phyloP scores from a whole-genome alignment of 2,113 vertebrate species.

The Anhinga rufa region DNA sequence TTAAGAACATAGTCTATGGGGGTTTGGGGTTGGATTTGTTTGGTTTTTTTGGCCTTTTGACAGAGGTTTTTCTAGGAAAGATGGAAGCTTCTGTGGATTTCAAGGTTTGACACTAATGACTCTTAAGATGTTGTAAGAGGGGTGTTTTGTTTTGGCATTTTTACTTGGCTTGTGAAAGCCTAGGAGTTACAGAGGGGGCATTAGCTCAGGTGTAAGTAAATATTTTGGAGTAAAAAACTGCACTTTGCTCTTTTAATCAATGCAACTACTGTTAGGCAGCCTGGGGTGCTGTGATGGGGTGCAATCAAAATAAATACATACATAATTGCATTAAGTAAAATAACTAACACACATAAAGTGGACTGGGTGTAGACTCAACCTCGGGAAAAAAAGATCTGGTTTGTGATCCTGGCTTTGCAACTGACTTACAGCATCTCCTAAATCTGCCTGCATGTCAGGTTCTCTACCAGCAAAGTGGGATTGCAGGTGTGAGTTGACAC shows the following conservation, averaged over 20 bases:
- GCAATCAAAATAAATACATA: constrained; percentile 22
- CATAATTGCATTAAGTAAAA: neutral
- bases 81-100: neutral
- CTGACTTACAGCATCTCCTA: neutral
- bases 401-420: neutral
- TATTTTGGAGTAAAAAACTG: neutral
- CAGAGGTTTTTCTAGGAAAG: neutral
- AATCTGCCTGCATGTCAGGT: neutral
- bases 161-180: neutral
- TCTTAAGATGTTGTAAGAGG: neutral
- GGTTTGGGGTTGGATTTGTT: rapidly evolving
- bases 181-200: neutral
- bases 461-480: neutral
- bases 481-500: neutral
- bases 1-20: neutral
- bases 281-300: neutral
- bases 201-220: neutral
- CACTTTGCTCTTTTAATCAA: neutral
- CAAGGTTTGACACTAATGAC: neutral
- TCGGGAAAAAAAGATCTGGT: neutral
- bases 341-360: neutral
- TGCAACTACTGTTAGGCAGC: neutral
- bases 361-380: neutral
- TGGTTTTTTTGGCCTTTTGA: neutral
- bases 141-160: neutral